Conservation (phyloP, 2,113 vertebrate species). For the Boulengeromyrus knoepffleri region DNA sequence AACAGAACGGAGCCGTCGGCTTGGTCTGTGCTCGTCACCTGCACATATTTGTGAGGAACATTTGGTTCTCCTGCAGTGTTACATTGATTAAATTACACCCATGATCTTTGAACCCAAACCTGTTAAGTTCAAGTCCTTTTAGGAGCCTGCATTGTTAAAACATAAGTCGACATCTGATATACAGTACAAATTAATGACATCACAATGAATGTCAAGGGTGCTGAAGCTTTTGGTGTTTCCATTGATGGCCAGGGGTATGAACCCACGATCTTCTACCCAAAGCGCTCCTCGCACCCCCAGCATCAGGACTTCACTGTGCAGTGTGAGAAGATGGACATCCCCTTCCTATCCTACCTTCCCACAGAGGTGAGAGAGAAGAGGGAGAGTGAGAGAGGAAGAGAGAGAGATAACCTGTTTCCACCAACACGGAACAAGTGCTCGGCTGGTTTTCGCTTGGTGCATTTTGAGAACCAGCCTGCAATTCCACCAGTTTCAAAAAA, state of each 20-base stretch:
- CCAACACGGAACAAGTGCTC: neutral
- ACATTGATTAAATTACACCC: neutral
- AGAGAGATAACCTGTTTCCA: neutral
- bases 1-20: conserved; percentile 67
- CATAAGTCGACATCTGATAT: neutral
- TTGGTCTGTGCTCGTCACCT: conserved; percentile 69
- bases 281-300: conserved; percentile 51
- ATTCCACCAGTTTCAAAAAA: neutral
- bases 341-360: conserved; percentile 73
- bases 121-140: neutral
- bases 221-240: neutral
- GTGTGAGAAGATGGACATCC: conserved; percentile 78
- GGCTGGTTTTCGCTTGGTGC: neutral
- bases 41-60: conserved; percentile 63
- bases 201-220: neutral
- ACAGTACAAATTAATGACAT: neutral
- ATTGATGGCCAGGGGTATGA: conserved; percentile 62
- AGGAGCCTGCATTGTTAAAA: neutral
- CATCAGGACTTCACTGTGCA: conserved; percentile 67
- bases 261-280: conserved; percentile 71
- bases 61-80: neutral
- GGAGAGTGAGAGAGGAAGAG: neutral
- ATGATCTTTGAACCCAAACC: neutral
- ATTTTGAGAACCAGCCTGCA: neutral
- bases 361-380: conserved; percentile 58